Evolutionary conservation across 1,140 invertebrate genomes (phyloP), one percentile per base, ranked within the genome.

Genomic region (Bombus terrestris): DNA sequence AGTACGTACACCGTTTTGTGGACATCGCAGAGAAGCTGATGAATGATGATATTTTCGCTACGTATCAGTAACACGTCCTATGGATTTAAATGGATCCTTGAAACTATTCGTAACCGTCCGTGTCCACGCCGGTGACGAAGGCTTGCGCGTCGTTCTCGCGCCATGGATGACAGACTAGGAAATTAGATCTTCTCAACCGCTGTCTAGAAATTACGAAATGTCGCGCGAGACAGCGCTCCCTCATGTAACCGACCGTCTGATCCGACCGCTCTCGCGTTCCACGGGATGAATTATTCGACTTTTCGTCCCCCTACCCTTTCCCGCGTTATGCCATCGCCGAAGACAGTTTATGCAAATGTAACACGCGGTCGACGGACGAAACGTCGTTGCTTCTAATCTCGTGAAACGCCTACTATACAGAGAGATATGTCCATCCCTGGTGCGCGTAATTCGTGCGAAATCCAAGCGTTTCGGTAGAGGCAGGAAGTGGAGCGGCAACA

Each of bases 141-240:
- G 89, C 82, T 18, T 69, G 76, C 78, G 59, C 68, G 81, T 32
- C 62, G 66, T 37, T 89, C 81, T 77, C 81, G 80, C 85, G 62
- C 78, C 72, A 47, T 85, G 85, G 91, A 92, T 92, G 91, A 83
- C 91, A 92, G 89, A 71, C 86, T 90, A 92, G 91, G 91, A 92
- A 92, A 92, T 92, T 92, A 92, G 91, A 91, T 92, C 89, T 91
- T 91, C 89, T 13, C 91, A 87, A 77, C 83, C 84, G 82, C 83
- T 91, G 91, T 92, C 91, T 92, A 91, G 91, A 85, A 92, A 92
- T 91, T 92, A 91, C 84, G 89, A 91, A 92, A 86, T 85, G 90
- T 92, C 90, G 80, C 85, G 68, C 69, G 79, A 90, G 86, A 88
- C 90, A 81, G 81, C 80, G 81, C 76, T 66, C 57, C 75, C 69